Conservation (phyloP, 2,797 vertebrate genomes). For the Spondyliosoma cantharus region DNA sequence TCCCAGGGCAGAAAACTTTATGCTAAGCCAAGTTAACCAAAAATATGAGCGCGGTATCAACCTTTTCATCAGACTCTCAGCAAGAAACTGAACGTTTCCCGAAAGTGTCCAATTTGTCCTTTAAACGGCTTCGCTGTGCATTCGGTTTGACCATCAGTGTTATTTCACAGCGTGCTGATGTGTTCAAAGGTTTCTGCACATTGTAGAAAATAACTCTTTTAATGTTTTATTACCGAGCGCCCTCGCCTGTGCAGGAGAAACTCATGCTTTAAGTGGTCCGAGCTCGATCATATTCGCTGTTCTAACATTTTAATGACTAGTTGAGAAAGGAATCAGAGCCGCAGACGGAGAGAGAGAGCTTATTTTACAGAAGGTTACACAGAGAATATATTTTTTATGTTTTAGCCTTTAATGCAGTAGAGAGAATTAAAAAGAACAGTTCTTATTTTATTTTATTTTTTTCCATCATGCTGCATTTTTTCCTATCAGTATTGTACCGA, state of each 20-base stretch:
- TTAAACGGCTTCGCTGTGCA: constrained; percentile 53
- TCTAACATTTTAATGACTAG: constrained; percentile 42
- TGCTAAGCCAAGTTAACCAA: constrained; percentile 13
- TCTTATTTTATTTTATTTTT: constrained; percentile 74
- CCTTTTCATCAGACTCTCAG: not conserved
- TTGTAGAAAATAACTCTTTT: constrained; percentile 34
- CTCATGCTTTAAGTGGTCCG: constrained; percentile 68
- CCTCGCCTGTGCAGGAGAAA: constrained; percentile 47
- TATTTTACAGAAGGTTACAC: constrained; percentile 70
- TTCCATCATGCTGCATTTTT: constrained; percentile 81
- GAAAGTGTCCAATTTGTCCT: constrained; percentile 31
- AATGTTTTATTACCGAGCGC: constrained; percentile 31
- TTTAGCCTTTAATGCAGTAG: constrained; percentile 76
- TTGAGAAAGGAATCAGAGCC: constrained; percentile 64
- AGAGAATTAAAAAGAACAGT: constrained; percentile 62
- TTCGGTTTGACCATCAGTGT: constrained; percentile 55
- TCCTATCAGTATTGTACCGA: constrained; percentile 75
- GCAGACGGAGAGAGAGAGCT: constrained; percentile 49
- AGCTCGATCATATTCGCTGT: constrained; percentile 59
- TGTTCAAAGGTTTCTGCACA: constrained; percentile 44
- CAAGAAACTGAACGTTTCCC: not conserved
- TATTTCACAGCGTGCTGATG: constrained; percentile 45
- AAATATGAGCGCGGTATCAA: not conserved
- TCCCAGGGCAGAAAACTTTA: not conserved
- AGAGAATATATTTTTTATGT: constrained; percentile 83